Evolutionary conservation across 2,113 vertebrate species (phyloP).

Genomic region (Otus sunia): DNA sequence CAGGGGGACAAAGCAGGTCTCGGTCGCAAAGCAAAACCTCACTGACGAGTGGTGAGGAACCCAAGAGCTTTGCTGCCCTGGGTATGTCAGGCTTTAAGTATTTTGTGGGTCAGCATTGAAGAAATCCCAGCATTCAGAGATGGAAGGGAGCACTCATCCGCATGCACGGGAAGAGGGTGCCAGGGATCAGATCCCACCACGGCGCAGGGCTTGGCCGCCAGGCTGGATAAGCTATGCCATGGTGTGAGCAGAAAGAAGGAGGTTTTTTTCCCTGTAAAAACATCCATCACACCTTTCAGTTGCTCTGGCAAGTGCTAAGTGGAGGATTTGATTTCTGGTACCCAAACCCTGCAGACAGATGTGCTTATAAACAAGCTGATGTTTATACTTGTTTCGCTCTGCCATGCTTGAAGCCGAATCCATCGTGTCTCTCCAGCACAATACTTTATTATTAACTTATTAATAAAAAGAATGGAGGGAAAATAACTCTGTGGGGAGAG

Average conservation of each 20-base stretch:
- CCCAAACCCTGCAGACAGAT: neutral
- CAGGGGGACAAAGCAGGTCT: neutral
- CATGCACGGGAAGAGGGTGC: accelerated
- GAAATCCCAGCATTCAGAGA: neutral
- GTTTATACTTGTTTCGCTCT: neutral
- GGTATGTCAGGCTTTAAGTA: neutral
- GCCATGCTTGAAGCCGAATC: neutral
- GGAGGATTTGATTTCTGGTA: neutral
- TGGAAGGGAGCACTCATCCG: neutral
- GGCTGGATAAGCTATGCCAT: neutral
- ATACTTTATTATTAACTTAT: neutral
- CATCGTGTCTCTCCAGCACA: neutral
- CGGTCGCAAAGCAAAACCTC: neutral
- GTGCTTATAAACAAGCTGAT: neutral
- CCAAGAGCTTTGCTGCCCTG: neutral
- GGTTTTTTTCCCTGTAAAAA: neutral
- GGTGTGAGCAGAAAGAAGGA: neutral
- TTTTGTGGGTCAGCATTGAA: neutral
- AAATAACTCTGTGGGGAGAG: neutral
- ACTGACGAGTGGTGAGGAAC: neutral
- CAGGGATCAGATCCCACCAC: accelerated
- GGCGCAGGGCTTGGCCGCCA: neutral
- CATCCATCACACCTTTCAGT: neutral
- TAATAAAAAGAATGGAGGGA: neutral
- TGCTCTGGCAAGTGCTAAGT: neutral